These are phyloP conservation scores for Pachyseris speciosa DNA, from an alignment of 64 coral and sea anemone genomes.

Conservation along the genomic window DNA sequence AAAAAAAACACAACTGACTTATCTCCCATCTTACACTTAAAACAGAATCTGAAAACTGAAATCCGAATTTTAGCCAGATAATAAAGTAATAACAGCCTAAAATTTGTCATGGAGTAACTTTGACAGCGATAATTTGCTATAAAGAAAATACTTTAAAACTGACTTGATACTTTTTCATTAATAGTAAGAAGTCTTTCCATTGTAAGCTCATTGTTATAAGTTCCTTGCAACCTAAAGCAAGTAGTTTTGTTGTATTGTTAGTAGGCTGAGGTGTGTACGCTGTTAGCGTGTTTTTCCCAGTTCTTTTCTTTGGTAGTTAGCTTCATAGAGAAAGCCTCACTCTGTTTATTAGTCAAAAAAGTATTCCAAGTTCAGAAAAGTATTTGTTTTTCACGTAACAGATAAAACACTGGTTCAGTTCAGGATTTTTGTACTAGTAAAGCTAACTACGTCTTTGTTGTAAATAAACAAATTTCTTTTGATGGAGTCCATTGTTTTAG, in stretches of 20 bases:
- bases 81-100: neutral
- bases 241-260: neutral
- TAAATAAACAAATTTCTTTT: constrained; percentile 55
- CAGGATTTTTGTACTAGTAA: constrained; percentile 19
- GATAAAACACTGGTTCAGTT: neutral
- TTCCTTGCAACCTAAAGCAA: neutral
- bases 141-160: neutral
- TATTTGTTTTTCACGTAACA: neutral
- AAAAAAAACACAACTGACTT: too few species aligned
- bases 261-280: neutral
- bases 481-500: neutral
- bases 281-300: neutral
- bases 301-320: neutral
- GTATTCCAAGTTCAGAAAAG: too few species aligned
- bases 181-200: neutral
- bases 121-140: neutral
- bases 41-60: neutral
- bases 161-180: neutral
- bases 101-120: neutral
- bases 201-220: neutral
- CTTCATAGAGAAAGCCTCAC: too few species aligned
- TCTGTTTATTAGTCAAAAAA: neutral
- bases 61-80: neutral
- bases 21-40: neutral
- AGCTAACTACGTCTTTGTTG: constrained; percentile 2